Percentiles rank a stretch among this genome's conserved stretches.
Conservation (phyloP, 2,888 invertebrate genomes). For the Drosophila bunnanda region DNA sequence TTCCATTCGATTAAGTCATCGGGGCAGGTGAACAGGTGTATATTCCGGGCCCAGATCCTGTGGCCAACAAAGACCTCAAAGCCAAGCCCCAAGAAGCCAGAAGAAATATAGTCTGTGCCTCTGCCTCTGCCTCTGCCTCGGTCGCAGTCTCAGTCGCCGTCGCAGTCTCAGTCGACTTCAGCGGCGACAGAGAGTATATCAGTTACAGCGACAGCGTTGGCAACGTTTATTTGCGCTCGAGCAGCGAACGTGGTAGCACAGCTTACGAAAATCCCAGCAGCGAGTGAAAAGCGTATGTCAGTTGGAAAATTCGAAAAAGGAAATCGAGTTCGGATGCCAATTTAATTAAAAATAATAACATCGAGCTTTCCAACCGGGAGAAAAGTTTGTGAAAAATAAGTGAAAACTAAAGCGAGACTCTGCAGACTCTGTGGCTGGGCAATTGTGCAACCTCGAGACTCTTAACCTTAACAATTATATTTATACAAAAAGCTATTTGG, state of each 20-base stretch:
- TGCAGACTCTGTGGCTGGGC: constrained; percentile 25
- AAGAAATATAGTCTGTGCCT: constrained; percentile 16
- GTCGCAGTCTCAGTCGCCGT: not conserved
- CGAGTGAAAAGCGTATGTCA: constrained; percentile 31
- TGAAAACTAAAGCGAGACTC: constrained; percentile 22
- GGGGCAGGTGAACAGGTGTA: constrained; percentile 14
- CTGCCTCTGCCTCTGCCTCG: not conserved
- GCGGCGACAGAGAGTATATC: constrained; percentile 74
- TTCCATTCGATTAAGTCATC: constrained; percentile 38
- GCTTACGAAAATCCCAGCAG: constrained; percentile 26
- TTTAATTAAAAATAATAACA: constrained; percentile 50
- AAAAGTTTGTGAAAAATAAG: constrained; percentile 33
- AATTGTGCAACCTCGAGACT: constrained; percentile 68
- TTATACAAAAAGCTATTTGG: constrained; percentile 57
- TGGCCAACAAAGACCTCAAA: not conserved
- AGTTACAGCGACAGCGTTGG: constrained; percentile 74
- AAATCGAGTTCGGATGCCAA: constrained; percentile 43
- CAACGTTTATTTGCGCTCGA: constrained; percentile 83
- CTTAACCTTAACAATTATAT: constrained; percentile 78
- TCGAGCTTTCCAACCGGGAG: constrained; percentile 35
- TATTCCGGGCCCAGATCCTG: constrained; percentile 36
- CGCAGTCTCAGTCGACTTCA: not conserved
- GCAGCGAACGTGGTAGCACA: constrained; percentile 83
- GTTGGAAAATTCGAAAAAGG: constrained; percentile 37
- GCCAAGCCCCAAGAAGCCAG: constrained; percentile 28